A percentile compares a stretch with the other conserved stretches of the same genome.
These are phyloP conservation scores for Ictalurus furcatus DNA, from an alignment of 2,113 vertebrate genomes.

Conservation along the genomic window DNA sequence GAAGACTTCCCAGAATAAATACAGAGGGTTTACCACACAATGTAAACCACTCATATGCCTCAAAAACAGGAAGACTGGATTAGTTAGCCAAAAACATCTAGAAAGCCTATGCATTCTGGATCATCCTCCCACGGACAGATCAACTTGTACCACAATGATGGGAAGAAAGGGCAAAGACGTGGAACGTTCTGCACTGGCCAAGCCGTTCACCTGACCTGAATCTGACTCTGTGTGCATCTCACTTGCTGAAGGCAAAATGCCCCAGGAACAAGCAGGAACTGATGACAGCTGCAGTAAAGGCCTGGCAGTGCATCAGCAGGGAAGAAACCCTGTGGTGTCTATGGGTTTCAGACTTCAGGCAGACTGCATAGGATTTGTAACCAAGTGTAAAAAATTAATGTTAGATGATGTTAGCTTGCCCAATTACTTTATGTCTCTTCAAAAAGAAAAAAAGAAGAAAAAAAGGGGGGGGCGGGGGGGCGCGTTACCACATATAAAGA, in stretches of 20 bases:
- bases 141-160: neutral
- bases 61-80: neutral
- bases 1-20: neutral
- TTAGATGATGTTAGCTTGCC: neutral
- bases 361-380: neutral
- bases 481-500: neutral
- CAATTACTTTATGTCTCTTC: neutral
- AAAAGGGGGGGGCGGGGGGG: neutral
- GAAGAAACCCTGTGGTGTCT: neutral
- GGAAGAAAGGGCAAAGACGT: neutral
- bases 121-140: neutral
- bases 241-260: neutral
- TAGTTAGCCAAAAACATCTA: neutral
- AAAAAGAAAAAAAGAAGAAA: too few species aligned
- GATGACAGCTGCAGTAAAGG: neutral
- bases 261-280: neutral
- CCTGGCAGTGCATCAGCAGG: neutral
- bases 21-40: neutral
- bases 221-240: neutral
- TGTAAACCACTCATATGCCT: neutral
- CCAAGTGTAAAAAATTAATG: neutral
- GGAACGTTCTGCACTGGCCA: neutral
- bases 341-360: neutral
- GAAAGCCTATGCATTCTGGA: neutral
- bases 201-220: neutral